phyloP scores from a whole-genome alignment of 2,888 invertebrate species.

The Fragum sueziense region DNA sequence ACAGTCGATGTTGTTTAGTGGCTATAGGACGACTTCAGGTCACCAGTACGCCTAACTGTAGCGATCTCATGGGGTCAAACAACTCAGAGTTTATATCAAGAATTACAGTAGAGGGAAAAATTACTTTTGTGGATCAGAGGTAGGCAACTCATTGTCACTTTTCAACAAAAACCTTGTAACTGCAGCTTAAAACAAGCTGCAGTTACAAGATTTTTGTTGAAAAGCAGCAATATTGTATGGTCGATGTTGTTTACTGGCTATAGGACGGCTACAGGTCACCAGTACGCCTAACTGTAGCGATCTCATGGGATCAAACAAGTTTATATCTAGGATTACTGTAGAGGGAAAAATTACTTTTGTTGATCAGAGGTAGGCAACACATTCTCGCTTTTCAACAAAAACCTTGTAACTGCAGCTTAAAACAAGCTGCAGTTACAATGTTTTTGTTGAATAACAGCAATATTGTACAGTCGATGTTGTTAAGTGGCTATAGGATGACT shows the following conservation, averaged over 20 bases:
- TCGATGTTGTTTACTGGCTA: conserved; percentile 98
- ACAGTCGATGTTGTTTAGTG: conserved; percentile 96
- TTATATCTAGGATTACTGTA: conserved; percentile 97
- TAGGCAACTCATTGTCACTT: conserved; percentile 53
- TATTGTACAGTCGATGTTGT: conserved; percentile 91
- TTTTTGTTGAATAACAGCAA: no score
- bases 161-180: no score
- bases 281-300: conserved; percentile 97
- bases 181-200: no score
- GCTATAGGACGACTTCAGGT: conserved; percentile 98
- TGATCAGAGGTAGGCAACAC: conserved; percentile 88
- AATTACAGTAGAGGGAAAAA: conserved; percentile 97
- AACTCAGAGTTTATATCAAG: conserved; percentile 96
- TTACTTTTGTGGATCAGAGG: conserved; percentile 98
- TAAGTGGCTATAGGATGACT: conserved; percentile 98
- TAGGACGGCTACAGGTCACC: conserved; percentile 97
- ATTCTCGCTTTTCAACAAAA: no score
- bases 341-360: conserved; percentile 99
- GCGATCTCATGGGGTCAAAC: conserved; percentile 90
- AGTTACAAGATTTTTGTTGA: no score
- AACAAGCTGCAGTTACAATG: no score
- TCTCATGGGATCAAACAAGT: conserved; percentile 90
- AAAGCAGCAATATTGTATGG: conserved; percentile 83
- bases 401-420: no score
- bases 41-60: conserved; percentile 96